Percentiles rank a stretch among this genome's conserved stretches.
phyloP scores from a whole-genome alignment of 2,888 invertebrate genomes.

The Rhaphigaster nebulosa region DNA sequence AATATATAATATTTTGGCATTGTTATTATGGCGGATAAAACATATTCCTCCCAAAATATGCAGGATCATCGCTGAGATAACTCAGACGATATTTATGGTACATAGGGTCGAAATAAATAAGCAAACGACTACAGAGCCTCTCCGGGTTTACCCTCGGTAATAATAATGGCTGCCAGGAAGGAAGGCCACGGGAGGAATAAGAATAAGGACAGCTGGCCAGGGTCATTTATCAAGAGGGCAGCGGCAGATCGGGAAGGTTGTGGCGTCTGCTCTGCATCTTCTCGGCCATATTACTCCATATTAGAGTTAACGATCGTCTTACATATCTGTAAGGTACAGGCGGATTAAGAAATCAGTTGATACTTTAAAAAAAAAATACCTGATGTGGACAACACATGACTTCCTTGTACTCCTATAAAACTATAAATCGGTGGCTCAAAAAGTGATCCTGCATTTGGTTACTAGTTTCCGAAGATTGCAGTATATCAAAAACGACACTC shows the following conservation, averaged over 20 bases:
- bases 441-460: too few relatives aligned
- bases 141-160: conserved; percentile 24
- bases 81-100: not conserved
- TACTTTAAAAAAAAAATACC: too few relatives aligned
- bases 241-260: not conserved
- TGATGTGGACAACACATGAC: too few relatives aligned
- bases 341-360: too few relatives aligned
- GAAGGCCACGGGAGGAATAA: not conserved
- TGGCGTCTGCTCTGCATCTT: not conserved
- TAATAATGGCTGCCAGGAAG: conserved; percentile 23
- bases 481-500: too few relatives aligned
- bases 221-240: not conserved
- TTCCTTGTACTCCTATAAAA: too few relatives aligned
- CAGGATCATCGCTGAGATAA: conserved; percentile 17
- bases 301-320: not conserved
- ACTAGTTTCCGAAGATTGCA: too few relatives aligned
- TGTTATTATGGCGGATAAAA: not conserved
- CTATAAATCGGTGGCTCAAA: too few relatives aligned
- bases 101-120: conserved; percentile 18
- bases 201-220: conserved; percentile 10
- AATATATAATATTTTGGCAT: not conserved
- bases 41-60: not conserved
- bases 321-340: too few relatives aligned
- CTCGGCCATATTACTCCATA: not conserved
- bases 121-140: not conserved